Conservation (phyloP, 2,888 invertebrate species). For the Oeneis ivallda region DNA sequence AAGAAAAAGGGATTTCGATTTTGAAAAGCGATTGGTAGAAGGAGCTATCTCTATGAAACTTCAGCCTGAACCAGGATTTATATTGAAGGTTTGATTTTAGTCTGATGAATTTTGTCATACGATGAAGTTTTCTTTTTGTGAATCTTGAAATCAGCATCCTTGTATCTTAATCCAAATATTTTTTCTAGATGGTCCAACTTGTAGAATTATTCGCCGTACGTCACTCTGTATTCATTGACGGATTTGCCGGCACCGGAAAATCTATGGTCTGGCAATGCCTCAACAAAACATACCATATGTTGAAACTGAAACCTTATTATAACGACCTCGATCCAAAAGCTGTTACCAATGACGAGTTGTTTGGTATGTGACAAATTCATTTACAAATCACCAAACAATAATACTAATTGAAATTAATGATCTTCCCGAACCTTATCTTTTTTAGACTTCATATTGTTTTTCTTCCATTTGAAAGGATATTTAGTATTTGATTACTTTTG, state of each 20-base stretch:
- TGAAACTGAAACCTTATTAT: conserved; percentile 90
- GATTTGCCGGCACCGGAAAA: conserved; percentile 95
- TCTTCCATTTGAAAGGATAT: no score
- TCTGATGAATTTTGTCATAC: no score
- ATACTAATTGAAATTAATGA: background rate
- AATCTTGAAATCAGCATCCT: no score
- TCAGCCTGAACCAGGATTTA: conserved; percentile 95
- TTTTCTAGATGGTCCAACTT: conserved; percentile 90
- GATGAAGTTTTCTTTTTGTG: background rate
- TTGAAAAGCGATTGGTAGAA: conserved; percentile 89
- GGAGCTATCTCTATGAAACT: conserved; percentile 91
- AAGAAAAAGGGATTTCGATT: conserved; percentile 91
- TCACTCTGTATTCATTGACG: conserved; percentile 95
- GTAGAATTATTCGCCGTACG: conserved; percentile 96
- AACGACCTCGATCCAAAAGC: conserved; percentile 98
- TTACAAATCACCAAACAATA: background rate
- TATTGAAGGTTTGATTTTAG: conserved; percentile 83
- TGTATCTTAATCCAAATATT: background rate
- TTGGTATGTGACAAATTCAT: conserved; percentile 78
- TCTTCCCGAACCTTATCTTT: no score
- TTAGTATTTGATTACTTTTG: no score
- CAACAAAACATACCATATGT: conserved; percentile 89
- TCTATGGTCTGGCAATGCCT: conserved; percentile 96
- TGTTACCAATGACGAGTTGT: conserved; percentile 96
- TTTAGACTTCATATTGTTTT: no score